A percentile compares a stretch with the other conserved stretches of the same genome.
Conservation (phyloP, 2,888 invertebrate genomes). For the Pasiphila rectangulata region DNA sequence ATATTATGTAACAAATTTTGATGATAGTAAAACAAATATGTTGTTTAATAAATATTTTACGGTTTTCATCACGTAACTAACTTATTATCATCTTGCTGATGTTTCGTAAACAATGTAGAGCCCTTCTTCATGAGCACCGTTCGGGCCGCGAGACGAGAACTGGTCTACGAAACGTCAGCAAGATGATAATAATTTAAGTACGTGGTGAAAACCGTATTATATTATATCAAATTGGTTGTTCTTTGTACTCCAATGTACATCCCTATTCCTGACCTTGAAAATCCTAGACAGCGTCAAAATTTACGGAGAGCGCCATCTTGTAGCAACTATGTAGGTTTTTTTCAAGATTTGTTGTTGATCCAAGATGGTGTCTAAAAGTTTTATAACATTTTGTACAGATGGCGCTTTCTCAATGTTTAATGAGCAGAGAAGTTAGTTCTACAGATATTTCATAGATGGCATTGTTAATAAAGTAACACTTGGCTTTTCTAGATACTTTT, state of each 20-base stretch:
- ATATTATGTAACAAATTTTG: no score
- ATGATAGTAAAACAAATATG: no score
- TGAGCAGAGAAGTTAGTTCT: not conserved
- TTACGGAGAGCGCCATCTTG: not conserved
- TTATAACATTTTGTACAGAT: not conserved
- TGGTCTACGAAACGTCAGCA: no score
- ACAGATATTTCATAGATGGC: not conserved
- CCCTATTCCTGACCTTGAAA: constrained; percentile 15
- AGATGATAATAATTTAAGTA: no score
- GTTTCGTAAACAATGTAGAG: no score
- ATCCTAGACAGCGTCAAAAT: not conserved
- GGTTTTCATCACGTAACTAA: no score
- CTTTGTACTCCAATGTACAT: not conserved
- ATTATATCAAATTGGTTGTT: not conserved
- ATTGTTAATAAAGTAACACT: no score
- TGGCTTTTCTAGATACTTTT: not conserved
- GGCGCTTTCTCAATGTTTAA: not conserved
- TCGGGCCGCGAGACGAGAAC: no score
- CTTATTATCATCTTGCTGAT: no score
- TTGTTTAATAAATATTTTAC: not conserved
- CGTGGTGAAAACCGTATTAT: not conserved
- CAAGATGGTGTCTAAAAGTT: not conserved
- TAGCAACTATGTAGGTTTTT: not conserved
- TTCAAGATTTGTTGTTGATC: not conserved
- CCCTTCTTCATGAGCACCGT: no score